Evolutionary conservation across 2,888 invertebrate species (phyloP).

Genomic region (Sceliomorpha sp.): DNA sequence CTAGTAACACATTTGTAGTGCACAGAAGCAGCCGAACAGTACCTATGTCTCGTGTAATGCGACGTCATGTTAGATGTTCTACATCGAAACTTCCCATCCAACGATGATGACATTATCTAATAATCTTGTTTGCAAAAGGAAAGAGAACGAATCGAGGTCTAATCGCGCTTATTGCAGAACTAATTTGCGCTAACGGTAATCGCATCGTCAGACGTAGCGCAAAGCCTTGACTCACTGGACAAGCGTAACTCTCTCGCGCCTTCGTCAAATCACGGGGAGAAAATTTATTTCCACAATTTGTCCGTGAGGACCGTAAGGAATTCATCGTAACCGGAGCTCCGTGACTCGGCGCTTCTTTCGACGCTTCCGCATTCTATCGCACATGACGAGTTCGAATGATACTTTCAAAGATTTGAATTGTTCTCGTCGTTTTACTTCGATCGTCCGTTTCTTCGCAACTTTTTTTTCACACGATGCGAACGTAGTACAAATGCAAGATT

Average conservation of each 20-base stretch:
- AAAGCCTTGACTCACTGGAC: slow-evolving; percentile 51
- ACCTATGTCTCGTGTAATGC: slow-evolving; percentile 5
- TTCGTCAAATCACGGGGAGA: slow-evolving; percentile 32
- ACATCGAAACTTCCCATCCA: slow-evolving; percentile 24
- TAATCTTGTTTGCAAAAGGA: slow-evolving; percentile 36
- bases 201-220: slow-evolving; percentile 34
- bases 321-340: slow-evolving; percentile 66
- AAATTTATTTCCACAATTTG: slow-evolving; percentile 63
- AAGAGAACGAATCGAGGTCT: slow-evolving; percentile 32
- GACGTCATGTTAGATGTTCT: slow-evolving; percentile 12
- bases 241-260: slow-evolving; percentile 35
- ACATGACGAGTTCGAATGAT: slow-evolving; percentile 21
- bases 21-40: too few relatives aligned
- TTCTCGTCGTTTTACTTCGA: slow-evolving; percentile 27
- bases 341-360: slow-evolving; percentile 46
- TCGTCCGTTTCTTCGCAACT: not conserved
- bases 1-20: too few relatives aligned
- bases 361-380: slow-evolving; percentile 48
- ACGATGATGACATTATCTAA: slow-evolving; percentile 41
- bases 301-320: slow-evolving; percentile 71
- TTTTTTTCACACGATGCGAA: not conserved
- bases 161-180: slow-evolving; percentile 49
- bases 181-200: slow-evolving; percentile 48
- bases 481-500: too few relatives aligned
- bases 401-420: slow-evolving; percentile 15